Evolutionary conservation across 37 sponge, comb jelly and placozoan genomes (phyloP).

Genomic region (Chondrilla cf. caribensis): DNA sequence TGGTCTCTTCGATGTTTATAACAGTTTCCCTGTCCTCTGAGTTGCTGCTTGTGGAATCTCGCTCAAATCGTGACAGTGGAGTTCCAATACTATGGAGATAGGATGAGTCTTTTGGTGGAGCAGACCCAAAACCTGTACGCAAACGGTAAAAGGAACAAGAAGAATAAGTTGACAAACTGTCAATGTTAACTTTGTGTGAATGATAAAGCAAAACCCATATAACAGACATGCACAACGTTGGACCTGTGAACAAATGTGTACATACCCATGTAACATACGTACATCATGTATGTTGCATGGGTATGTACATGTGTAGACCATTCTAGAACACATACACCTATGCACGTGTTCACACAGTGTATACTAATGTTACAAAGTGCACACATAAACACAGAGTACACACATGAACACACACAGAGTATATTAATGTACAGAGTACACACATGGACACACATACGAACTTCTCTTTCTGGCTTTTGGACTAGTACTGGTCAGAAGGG

Average conservation of each 20-base stretch:
- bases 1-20: background rate
- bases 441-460: too few species aligned
- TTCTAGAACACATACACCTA: too few species aligned
- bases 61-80: background rate
- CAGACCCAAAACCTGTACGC: background rate
- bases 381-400: too few species aligned
- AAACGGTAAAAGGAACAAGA: background rate
- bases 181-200: background rate
- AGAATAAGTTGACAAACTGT: background rate
- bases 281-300: too few species aligned
- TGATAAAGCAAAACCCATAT: too few species aligned
- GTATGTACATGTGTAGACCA: background rate
- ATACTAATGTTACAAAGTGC: too few species aligned
- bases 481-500: background rate
- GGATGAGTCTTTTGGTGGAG: background rate
- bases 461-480: background rate
- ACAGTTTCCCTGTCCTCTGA: background rate
- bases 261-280: too few species aligned
- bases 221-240: too few species aligned
- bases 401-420: too few species aligned
- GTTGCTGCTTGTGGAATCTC: background rate
- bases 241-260: too few species aligned
- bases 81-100: conserved; percentile 5
- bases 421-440: too few species aligned
- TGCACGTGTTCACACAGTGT: too few species aligned